Evolutionary conservation across 2,888 invertebrate species (phyloP), one percentile per base, ranked within the genome.

Genomic region (Synanthedon formicaeformis): DNA sequence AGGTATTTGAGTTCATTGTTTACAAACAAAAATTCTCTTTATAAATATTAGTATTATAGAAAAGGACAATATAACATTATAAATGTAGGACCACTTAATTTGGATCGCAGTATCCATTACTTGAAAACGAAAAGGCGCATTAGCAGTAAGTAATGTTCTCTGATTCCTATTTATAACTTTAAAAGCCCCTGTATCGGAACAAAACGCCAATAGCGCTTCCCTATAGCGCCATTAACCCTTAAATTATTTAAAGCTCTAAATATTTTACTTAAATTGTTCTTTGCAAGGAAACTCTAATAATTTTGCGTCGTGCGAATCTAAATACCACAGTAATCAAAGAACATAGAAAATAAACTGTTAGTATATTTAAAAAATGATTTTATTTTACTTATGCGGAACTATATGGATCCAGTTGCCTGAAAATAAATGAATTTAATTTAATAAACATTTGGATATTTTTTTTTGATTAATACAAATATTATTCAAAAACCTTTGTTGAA

Each of bases 281-380:
- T 60, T 55, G 57, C 55, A 53, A 56, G 57, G 57, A 54, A 61
- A 62, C 59, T 61, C 56, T 58, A 60, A 62, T 63, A 63, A 65
- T 57, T 60, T 58, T 55, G 50, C 57, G 50, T 48, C 57, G 54
- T 58, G 58, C 50, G 52, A 52, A 55, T 53, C 54, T 56, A 56
- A 60, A 34, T 10, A 34, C 34, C 10, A 10, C 10, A 34, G 34
- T 34, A 34, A 34, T 34, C 34, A 34, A 34, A 5, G 8, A 34
- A 34, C 10, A 34, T 34, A 34, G 34, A 34, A 34, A 10, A 34
- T 34, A 34, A 34, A 34, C 23, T 23, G 4, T 23, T 1, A 4
- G 23, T 23, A 4, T 23, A 23, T 23, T 4, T 4, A 2, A 4
- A 23, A 23, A 23, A 23, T 2, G 4, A 23, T 23, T 23, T 23